Base-by-base conservation (phyloP, 1,140 invertebrate genomes). In the Charaxes varanes region DNA sequence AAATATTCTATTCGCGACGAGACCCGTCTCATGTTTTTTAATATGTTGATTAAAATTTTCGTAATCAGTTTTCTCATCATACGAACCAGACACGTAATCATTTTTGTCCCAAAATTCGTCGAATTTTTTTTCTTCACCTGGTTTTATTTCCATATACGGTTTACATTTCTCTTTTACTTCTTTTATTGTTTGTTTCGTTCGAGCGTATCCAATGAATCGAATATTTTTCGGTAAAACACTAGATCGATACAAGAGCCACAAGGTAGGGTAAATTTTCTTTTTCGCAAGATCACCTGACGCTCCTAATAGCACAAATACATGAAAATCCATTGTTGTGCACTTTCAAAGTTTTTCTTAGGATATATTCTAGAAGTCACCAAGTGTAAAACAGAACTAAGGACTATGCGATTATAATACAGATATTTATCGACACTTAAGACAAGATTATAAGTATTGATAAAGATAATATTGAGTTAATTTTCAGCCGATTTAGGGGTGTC, bases 191-290 rank as follows among this genome's bases (percentile, higher is more conserved):
- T 98, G 85, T 47, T 94, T 91, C 16, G 94, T 87, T 13, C 98
- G 88, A 1, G 98, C 95, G 86, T 99, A 99, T 11, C 98, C 98
- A 68, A 97, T 89, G 80, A 99, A 96, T 26, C 87, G 88, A 0
- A 95, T 98, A 8, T 93, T 91, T 34, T 89, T 88, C 0, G 98
- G 98, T 8, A 99, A 68, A 6, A 99, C 86, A 53, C 93, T 92
- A 82, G 99, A 96, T 28, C 94, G 87, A 65, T 90, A 98, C 1
- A 99, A 84, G 89, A 92, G 95, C 98, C 98, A 99, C 40, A 99
- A 84, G 5, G 97, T 99, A 6, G 98, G 98, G 77, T 98, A 99
- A 60, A 99, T 99, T 84, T 99, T 99, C 83, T 99, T 99, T 70
- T 93, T 96, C 0, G 98, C 97, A 55, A 99, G 86, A 85, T 99